Percentiles rank a stretch among this genome's conserved stretches.
These are phyloP conservation scores for Parapristionchus giblindavisi DNA, from an alignment of 2,888 invertebrate species.

Conservation along the genomic window DNA sequence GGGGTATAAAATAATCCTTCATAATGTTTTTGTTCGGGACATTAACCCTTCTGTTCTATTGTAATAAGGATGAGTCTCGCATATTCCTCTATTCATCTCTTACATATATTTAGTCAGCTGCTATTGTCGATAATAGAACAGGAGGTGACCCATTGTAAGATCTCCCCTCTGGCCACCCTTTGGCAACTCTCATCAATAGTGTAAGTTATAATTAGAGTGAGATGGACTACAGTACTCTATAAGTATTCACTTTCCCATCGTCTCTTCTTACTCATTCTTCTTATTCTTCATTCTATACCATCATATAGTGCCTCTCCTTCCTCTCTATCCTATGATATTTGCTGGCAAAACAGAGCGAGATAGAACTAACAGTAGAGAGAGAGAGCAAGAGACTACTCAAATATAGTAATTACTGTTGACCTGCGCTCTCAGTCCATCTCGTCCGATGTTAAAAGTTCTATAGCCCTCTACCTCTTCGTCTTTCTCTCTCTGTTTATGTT, in stretches of 20 bases:
- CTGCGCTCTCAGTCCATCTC: neutral
- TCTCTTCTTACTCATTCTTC: neutral
- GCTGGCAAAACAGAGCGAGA: slow-evolving; percentile 27
- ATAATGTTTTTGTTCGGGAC: no score
- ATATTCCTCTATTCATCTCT: no score
- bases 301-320: neutral
- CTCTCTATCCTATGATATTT: slow-evolving; percentile 21
- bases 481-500: slow-evolving; percentile 9
- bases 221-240: no score
- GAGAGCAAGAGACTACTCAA: neutral
- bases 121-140: no score
- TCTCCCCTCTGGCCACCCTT: no score
- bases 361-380: neutral
- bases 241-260: neutral
- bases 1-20: no score
- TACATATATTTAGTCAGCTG: slow-evolving; percentile 16
- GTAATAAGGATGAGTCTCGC: no score
- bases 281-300: slow-evolving; percentile 1
- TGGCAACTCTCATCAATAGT: no score
- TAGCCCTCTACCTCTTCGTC: slow-evolving; percentile 1
- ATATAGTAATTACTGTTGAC: slow-evolving; percentile 38
- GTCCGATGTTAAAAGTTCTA: neutral
- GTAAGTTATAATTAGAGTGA: no score
- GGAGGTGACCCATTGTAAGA: no score
- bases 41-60: no score